Evolutionary conservation across 2,797 vertebrate genomes (phyloP).

Genomic region (Phrynocephalus guinanensis): DNA sequence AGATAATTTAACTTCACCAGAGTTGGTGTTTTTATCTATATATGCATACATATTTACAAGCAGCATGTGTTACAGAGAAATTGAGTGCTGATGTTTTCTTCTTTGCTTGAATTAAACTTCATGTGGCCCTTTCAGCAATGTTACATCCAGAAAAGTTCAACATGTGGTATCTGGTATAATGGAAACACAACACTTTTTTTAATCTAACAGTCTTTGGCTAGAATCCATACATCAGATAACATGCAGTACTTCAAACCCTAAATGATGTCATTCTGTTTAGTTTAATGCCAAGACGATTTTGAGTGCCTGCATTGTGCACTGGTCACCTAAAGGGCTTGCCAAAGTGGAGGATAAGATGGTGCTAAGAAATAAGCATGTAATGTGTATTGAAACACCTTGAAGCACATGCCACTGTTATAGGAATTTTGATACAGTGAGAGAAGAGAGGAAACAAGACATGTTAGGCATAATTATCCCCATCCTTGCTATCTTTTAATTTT

Average conservation of each 20-base stretch:
- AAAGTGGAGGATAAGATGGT: neutral
- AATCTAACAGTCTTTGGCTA: neutral
- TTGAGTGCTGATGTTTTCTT: conserved; percentile 18
- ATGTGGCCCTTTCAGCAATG: conserved; percentile 3
- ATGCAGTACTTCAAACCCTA: neutral
- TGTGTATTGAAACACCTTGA: neutral
- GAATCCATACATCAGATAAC: neutral
- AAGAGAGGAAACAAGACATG: neutral
- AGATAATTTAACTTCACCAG: neutral
- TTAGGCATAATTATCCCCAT: neutral
- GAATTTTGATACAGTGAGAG: neutral
- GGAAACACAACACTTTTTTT: neutral
- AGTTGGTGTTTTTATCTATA: neutral
- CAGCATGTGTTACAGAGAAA: neutral
- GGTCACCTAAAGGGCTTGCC: neutral
- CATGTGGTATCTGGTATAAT: neutral
- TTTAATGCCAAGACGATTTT: neutral
- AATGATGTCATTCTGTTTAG: neutral
- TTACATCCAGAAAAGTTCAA: neutral
- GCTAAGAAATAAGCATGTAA: neutral
- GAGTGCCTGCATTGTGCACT: neutral
- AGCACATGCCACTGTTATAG: neutral
- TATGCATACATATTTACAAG: neutral
- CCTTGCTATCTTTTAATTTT: neutral
- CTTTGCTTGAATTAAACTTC: conserved; percentile 6